Base-by-base conservation (phyloP, 2,888 invertebrate genomes). In the Vesta saturnalis region DNA sequence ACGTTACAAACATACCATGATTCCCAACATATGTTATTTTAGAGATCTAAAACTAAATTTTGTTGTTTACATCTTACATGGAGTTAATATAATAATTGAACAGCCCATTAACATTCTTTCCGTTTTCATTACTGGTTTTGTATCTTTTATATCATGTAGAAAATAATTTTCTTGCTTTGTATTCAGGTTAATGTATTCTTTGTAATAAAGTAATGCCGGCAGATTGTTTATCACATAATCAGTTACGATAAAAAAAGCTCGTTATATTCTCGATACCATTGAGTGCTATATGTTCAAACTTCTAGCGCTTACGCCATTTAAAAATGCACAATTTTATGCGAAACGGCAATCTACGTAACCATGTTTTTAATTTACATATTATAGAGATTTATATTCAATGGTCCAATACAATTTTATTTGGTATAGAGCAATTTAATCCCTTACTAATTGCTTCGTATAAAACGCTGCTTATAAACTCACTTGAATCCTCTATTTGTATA, bases 361-460 rank as follows among this genome's bases (percentile, higher is more conserved):
- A 39, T n/a, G n/a, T n/a, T 39, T 39, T n/a, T 39, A 39, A 39
- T 39, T 39, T 39, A 6, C n/a, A 39, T n/a, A n/a, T 39, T n/a
- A n/a, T 39, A 12, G 12, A 39, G 8, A 39, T 39, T 39, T 39
- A n/a, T 39, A 39, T 39, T 39, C 14, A 18, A 49, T 21, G 19
- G 6, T 52, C 19, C 18, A 19, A 52, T 19, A 3, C 12, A 19
- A n/a, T 52, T 52, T 21, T 19, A 52, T 52, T 19, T 21, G 10
- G 21, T 52, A 19, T 19, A 16, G 6, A 19, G 52, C 52, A 52
- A 21, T 52, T 39, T 52, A 52, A 49, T 18, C 15, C 52, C 19
- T 21, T 52, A 52, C 43, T 19, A 52, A 52, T 52, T 52, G 18
- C 52, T 18, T 19, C n/a, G 19, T 52, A 52, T 52, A 52, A 52